Evolutionary conservation across 2,113 vertebrate genomes (phyloP), one percentile per base, ranked within the genome.

Genomic region (Ramphastos sulfuratus): DNA sequence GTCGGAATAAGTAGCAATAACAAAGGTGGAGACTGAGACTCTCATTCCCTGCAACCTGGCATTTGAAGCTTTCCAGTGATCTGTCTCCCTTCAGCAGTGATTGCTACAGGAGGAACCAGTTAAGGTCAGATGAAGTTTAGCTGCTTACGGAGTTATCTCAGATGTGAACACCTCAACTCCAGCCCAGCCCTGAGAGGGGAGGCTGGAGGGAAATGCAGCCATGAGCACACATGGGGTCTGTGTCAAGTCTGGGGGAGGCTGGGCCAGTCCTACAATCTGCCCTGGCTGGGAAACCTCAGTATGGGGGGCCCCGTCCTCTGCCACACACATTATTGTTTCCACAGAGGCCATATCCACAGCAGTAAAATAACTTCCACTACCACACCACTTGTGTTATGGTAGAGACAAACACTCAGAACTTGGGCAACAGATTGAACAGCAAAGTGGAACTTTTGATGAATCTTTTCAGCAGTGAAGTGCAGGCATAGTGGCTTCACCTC

Each of bases 381-480:
- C 55, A 20, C 23, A 19, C 5, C 3, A 3, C 24, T 42, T 44
- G 10, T 60, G 56, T 37, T 25, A 7, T 20, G 17, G 18, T 13
- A 30, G 39, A 28, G 60, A 25, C 1, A 3, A 37, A 46, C 15
- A 3, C 1, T 24, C 27, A 54, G 70, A 56, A 35, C 85, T 77
- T 1, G 10, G 12, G 37, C 7, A 59, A 10, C 3, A 27, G 56
- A 5, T 16, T 10, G 23, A 70, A 23, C 16, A 37, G 2, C 0
- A 3, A 37, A 17, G 4, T 7, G 11, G 8, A 50, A 61, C 27
- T 64, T 54, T 3, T 8, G 10, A 13, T 48, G 37, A 55, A 25
- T 20, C 19, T 61, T 23, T 27, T 74, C 66, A 61, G 33, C 48
- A 25, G 8, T 2, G 17, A 30, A n/a, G 42, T 28, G n/a, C 18